A percentile compares a stretch with the other conserved stretches of the same genome.
Evolutionary conservation across 2,888 invertebrate genomes (phyloP).

Genomic region (Erebia ligea): DNA sequence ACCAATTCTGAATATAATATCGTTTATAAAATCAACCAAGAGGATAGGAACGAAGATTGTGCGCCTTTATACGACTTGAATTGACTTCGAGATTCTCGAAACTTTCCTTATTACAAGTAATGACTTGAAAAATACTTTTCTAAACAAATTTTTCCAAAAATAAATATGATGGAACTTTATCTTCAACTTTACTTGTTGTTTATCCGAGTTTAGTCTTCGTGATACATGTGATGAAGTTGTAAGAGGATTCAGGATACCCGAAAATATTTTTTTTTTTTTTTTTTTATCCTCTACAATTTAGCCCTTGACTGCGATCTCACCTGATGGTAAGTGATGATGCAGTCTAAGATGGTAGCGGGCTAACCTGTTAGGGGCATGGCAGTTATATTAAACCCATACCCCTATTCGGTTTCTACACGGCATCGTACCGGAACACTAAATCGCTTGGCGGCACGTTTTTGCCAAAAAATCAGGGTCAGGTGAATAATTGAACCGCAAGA

Average conservation of each 20-base stretch:
- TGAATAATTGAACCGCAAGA: background rate
- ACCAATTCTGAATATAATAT: conserved; percentile 1
- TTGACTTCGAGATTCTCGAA: conserved; percentile 15
- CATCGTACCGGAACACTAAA: no score
- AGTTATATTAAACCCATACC: no score
- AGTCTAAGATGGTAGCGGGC: no score
- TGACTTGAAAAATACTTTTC: conserved; percentile 21
- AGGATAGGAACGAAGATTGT: background rate
- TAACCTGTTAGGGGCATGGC: no score
- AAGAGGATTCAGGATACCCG: background rate
- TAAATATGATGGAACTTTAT: conserved; percentile 13
- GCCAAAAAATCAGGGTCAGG: background rate
- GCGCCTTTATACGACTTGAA: conserved; percentile 18
- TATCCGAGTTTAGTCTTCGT: background rate
- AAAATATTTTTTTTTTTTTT: no score
- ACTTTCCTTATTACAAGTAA: conserved; percentile 30
- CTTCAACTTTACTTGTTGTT: conserved; percentile 9
- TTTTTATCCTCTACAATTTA: no score
- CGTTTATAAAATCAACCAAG: conserved; percentile 3
- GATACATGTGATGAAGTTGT: background rate
- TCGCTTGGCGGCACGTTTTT: no score
- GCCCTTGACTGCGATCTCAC: no score
- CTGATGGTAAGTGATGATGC: no score
- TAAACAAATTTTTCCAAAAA: conserved; percentile 2
- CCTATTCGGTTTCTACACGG: no score